phyloP scores from a whole-genome alignment of 2,113 vertebrate species.

The Oceanodroma tethys region DNA sequence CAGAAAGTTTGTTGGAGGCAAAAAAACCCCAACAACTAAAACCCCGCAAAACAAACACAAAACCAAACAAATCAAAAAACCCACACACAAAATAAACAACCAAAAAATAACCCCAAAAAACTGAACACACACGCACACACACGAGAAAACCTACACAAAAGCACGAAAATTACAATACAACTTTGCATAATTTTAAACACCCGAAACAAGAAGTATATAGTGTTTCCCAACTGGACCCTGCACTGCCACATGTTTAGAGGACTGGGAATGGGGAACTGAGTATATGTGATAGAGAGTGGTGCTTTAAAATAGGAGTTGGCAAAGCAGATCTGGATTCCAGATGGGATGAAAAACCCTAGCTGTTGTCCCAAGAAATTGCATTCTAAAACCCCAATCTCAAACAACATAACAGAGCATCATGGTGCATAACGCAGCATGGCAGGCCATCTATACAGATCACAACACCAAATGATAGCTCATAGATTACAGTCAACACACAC shows the following conservation, averaged over 20 bases:
- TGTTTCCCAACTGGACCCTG: neutral
- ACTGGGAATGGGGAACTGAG: neutral
- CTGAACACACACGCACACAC: neutral
- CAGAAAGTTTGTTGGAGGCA: neutral
- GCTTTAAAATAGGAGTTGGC: neutral
- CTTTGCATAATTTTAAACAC: neutral
- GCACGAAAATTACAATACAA: neutral
- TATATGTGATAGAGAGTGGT: neutral
- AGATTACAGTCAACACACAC: neutral
- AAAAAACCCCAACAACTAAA: neutral
- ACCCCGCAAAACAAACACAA: neutral
- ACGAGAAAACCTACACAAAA: neutral
- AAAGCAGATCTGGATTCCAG: neutral
- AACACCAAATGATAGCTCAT: fast-evolving
- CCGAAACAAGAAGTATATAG: neutral
- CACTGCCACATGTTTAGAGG: neutral
- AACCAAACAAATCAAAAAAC: neutral
- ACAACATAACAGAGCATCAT: neutral
- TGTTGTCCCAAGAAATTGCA: neutral
- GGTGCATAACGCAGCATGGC: neutral
- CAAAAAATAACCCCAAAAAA: neutral
- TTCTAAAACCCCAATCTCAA: neutral
- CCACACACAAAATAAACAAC: neutral
- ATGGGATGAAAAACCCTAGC: neutral
- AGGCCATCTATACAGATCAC: neutral